Percentiles rank a stretch among this genome's conserved stretches.
Conservation (phyloP, 1,140 invertebrate species). For the Drosophila busckii region DNA sequence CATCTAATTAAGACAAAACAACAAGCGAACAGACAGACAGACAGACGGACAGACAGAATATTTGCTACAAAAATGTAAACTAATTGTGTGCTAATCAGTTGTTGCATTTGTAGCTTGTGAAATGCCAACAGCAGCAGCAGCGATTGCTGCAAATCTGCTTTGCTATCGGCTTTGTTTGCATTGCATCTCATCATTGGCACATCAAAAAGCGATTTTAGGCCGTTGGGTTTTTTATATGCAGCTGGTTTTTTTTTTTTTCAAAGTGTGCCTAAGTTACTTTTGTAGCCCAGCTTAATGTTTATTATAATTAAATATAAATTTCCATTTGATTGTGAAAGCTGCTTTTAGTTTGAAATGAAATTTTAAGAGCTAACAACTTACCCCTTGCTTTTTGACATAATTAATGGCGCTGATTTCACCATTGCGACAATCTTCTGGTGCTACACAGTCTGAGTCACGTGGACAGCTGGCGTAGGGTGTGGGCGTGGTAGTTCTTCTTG, state of each 20-base stretch:
- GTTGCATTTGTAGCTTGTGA: slow-evolving; percentile 40
- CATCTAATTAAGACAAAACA: slow-evolving; percentile 28
- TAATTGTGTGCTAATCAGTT: slow-evolving; percentile 71
- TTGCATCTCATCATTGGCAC: slow-evolving; percentile 44
- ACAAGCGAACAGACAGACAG: slow-evolving; percentile 13
- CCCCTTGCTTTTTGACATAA: slow-evolving; percentile 62
- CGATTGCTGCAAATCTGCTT: slow-evolving; percentile 21
- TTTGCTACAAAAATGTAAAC: slow-evolving; percentile 29
- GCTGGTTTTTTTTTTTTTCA: slow-evolving; percentile 32
- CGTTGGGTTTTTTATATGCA: slow-evolving; percentile 3
- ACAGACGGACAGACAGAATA: slow-evolving; percentile 23
- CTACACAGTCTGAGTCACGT: slow-evolving; percentile 62
- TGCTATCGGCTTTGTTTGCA: slow-evolving; percentile 41
- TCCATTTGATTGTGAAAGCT: slow-evolving; percentile 15
- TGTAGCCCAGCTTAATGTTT: slow-evolving; percentile 30
- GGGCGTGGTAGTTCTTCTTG: slow-evolving; percentile 51
- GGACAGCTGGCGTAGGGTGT: slow-evolving; percentile 48
- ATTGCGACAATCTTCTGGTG: slow-evolving; percentile 59
- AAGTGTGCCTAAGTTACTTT: neutral
- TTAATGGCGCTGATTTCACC: slow-evolving; percentile 67
- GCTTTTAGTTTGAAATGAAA: too few species aligned
- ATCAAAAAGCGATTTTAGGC: slow-evolving; percentile 51
- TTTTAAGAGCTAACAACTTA: slow-evolving; percentile 62
- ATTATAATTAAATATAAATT: slow-evolving; percentile 36
- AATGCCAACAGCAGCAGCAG: too few species aligned